Evolutionary conservation across 2,888 invertebrate species (phyloP).

Genomic region (Muschampia plurimacula): DNA sequence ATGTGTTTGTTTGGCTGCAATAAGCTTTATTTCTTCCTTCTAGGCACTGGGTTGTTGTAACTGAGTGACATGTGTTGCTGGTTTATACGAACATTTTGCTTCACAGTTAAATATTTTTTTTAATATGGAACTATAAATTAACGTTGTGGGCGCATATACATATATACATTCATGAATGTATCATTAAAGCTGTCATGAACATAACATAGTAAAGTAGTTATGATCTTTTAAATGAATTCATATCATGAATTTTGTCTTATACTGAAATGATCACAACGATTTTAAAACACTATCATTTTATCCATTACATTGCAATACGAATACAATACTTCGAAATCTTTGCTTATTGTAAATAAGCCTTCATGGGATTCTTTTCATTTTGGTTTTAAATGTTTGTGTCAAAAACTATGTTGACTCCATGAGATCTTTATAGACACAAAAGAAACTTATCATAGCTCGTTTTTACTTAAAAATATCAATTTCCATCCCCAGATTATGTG

Average conservation of each 20-base stretch:
- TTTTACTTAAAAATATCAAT: background rate
- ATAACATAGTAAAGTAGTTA: background rate
- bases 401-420: no score
- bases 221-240: background rate
- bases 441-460: no score
- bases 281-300: background rate
- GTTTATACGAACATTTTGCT: background rate
- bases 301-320: constrained; percentile 12
- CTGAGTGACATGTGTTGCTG: background rate
- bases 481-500: constrained; percentile 63
- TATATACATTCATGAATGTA: background rate
- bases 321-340: background rate
- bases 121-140: background rate
- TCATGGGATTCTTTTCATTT: background rate
- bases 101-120: no score
- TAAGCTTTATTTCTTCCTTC: background rate
- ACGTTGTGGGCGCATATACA: background rate
- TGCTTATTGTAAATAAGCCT: constrained; percentile 30
- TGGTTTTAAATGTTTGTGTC: background rate
- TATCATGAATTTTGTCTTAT: background rate
- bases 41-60: background rate
- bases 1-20: constrained; percentile 1
- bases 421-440: no score
- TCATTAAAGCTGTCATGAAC: background rate
- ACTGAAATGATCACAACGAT: background rate